Base-by-base conservation (phyloP, 2,113 vertebrate species). In the Upupa epops region DNA sequence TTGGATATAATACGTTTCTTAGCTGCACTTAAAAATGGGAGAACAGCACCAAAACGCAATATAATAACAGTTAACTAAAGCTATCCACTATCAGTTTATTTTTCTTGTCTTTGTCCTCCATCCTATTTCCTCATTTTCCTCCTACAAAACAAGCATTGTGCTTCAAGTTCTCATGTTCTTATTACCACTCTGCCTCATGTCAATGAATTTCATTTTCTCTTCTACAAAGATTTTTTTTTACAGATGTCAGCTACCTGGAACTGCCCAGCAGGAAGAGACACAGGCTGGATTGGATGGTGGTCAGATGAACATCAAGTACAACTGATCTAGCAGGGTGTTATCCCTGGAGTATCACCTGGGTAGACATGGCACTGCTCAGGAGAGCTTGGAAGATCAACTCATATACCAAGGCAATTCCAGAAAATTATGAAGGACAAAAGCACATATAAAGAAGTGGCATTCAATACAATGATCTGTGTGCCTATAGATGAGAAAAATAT, bases 31-130 rank as follows among this genome's bases (percentile, higher is more conserved):
- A 52, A 83, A 88, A 76, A 92, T 40, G 60, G 59, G 11, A 77
- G 60, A 78, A 64, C 4, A 94, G 54, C 31, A 75, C 8, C 45
- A 81, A 83, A 91, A 52, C n/a, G 15, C 26, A 64, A 68, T 46
- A 64, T 26, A 72, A 24, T 45, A 90, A 81, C 52, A 94, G 93
- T 92, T 92, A 95, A 86, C 37, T 69, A 83, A 91, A 86, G 56
- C 61, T 83, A 16, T 52, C 80, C 59, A 36, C 48, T 83, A 89
- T 45, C 60, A 52, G 45, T 42, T 45, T 77, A 40, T 48, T 74
- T 68, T 77, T 64, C n/a, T 66, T 32, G 51, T 49, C 60, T 86
- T 77, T 72, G 40, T 61, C 45, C 37, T 90, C 48, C 40, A 64
- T 45, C 40, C 28, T 32, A 40, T 45, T 40, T 89, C 46, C 29